These are phyloP conservation scores for Micromesistius poutassou DNA, from an alignment of 2,797 vertebrate species.

Conservation along the genomic window DNA sequence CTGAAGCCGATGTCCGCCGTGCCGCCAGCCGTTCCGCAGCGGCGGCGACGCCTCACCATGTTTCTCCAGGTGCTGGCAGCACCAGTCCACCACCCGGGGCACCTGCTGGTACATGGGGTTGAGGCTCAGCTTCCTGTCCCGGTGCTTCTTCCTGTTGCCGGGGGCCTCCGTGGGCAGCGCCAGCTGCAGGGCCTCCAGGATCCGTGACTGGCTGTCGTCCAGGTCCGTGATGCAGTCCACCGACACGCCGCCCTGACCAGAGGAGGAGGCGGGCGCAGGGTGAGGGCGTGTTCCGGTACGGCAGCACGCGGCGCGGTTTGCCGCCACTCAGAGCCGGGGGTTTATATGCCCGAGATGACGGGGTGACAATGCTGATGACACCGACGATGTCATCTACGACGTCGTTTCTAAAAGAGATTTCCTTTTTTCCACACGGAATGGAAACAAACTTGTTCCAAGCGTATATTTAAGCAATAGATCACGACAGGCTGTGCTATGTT, in stretches of 20 bases:
- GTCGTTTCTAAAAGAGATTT: background rate
- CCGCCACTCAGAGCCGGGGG: too few species aligned
- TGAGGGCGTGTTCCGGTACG: background rate
- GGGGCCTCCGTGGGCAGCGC: slow-evolving; percentile 87
- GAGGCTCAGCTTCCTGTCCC: slow-evolving; percentile 91
- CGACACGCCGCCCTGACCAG: slow-evolving; percentile 90
- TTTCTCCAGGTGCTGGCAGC: slow-evolving; percentile 95
- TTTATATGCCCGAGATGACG: too few species aligned
- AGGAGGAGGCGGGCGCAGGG: slow-evolving; percentile 49
- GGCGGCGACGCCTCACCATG: slow-evolving; percentile 75
- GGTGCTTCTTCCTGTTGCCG: slow-evolving; percentile 86
- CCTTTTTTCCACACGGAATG: background rate
- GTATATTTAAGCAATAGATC: too few species aligned
- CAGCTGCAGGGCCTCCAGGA: slow-evolving; percentile 95
- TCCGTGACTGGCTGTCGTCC: slow-evolving; percentile 91
- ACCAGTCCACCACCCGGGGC: slow-evolving; percentile 91
- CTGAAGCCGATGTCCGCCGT: background rate
- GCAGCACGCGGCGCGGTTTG: background rate
- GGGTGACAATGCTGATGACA: too few species aligned
- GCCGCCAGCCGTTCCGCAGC: too few species aligned
- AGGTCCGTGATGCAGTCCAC: slow-evolving; percentile 99
- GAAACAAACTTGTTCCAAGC: too few species aligned
- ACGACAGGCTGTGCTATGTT: too few species aligned
- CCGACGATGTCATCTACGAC: background rate
- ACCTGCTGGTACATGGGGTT: slow-evolving; percentile 98